Percentiles rank a stretch among this genome's conserved stretches.
phyloP scores from a whole-genome alignment of 2,113 vertebrate genomes.

The Picathartes gymnocephalus region DNA sequence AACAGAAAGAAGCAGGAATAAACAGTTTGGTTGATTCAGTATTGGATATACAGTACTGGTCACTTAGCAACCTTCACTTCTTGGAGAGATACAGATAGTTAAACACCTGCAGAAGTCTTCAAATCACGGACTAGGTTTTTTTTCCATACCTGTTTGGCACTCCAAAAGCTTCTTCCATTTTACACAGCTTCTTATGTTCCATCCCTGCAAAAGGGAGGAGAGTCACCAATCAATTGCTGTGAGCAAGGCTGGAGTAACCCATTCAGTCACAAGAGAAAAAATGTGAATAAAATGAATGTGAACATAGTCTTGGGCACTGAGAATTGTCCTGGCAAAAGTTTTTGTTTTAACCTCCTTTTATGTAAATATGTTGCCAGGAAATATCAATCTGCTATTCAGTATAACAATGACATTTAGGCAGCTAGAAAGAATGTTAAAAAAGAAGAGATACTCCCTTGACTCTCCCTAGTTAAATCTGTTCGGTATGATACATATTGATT shows the following conservation, averaged over 20 bases:
- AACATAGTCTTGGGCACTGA: neutral
- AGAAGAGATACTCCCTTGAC: neutral
- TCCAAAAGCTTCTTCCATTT: neutral
- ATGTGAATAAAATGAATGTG: neutral
- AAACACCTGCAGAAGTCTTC: neutral
- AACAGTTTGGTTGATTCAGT: neutral
- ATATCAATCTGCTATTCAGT: neutral
- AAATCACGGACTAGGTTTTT: neutral
- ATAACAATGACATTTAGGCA: neutral
- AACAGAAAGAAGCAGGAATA: neutral
- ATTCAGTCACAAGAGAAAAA: neutral
- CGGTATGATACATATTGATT: neutral
- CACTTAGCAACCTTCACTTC: constrained; percentile 38
- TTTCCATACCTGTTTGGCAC: neutral
- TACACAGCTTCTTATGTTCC: neutral
- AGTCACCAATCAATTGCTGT: neutral
- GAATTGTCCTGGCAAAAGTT: neutral
- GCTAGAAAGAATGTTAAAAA: neutral
- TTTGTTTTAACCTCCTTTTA: neutral
- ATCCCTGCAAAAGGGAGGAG: neutral
- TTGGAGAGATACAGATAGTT: neutral
- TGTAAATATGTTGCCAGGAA: neutral
- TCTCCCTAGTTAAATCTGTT: neutral
- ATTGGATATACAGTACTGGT: neutral
- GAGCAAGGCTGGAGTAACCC: neutral